Conservation (phyloP, 2,888 invertebrate genomes). For the Apodemia hepburni region DNA sequence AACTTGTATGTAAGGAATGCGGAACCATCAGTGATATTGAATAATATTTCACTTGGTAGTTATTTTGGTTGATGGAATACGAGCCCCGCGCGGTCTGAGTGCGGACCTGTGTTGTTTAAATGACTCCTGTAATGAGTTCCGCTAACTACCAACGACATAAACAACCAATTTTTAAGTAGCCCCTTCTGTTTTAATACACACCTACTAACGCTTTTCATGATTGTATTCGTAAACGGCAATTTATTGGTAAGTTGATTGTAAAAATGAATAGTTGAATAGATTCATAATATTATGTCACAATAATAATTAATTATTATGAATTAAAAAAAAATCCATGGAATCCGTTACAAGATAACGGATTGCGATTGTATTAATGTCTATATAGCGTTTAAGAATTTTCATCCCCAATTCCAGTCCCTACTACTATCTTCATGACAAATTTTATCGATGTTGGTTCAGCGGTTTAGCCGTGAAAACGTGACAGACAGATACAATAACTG, state of each 20-base stretch:
- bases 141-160: constrained; percentile 52
- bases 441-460: too few relatives aligned
- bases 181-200: constrained; percentile 31
- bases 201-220: not conserved
- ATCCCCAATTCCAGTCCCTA: too few relatives aligned
- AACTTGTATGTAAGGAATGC: constrained; percentile 17
- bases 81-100: constrained; percentile 38
- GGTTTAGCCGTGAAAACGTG: too few relatives aligned
- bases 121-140: constrained; percentile 56
- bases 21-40: constrained; percentile 26
- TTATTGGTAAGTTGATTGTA: not conserved
- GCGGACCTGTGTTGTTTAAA: constrained; percentile 54
- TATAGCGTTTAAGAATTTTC: too few relatives aligned
- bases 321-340: too few relatives aligned
- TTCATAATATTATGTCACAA: not conserved
- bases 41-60: constrained; percentile 24
- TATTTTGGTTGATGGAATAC: constrained; percentile 23
- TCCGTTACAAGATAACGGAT: too few relatives aligned
- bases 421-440: too few relatives aligned
- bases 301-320: too few relatives aligned
- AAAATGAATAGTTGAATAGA: not conserved
- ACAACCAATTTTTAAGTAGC: constrained; percentile 46
- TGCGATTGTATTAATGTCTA: too few relatives aligned
- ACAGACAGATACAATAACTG: too few relatives aligned
- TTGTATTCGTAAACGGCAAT: not conserved